Evolutionary conservation across 2,797 vertebrate genomes (phyloP).

Genomic region (Uromys caudimaculatus): DNA sequence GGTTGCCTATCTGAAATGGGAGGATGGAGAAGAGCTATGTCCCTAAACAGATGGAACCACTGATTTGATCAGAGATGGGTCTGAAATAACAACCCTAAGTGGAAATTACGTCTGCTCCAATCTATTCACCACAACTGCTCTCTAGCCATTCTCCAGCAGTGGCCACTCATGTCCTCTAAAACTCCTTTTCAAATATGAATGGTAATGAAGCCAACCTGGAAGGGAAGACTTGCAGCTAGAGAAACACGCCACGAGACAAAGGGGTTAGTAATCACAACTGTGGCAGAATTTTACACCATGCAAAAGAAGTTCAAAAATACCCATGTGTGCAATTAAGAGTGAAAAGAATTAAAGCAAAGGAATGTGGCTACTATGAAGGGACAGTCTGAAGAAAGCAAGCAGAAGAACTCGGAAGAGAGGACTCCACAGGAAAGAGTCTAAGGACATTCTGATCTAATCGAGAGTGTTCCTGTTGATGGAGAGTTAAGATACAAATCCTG

Average conservation of each 20-base stretch:
- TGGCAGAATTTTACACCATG: background rate
- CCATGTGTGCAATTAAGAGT: background rate
- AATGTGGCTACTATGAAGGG: background rate
- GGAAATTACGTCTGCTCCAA: conserved; percentile 14
- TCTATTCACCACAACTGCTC: background rate
- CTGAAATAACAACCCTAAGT: conserved; percentile 56
- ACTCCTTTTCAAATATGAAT: background rate
- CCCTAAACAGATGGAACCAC: conserved; percentile 70
- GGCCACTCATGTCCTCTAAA: background rate
- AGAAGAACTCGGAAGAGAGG: background rate
- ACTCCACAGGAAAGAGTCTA: background rate
- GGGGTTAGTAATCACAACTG: background rate
- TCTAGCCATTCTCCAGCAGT: background rate
- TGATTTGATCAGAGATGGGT: conserved; percentile 68
- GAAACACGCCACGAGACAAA: background rate
- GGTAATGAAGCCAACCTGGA: background rate
- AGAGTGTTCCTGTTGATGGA: background rate
- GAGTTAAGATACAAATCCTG: background rate
- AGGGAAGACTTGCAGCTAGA: background rate
- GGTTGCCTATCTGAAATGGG: conserved; percentile 45
- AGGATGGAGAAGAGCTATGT: conserved; percentile 55
- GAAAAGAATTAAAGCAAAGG: conserved; percentile 8
- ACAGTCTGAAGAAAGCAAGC: conserved; percentile 17
- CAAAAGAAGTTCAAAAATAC: background rate
- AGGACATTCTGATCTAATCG: background rate